Base-by-base conservation (phyloP, 2,888 invertebrate species). In the Volucella inanis region DNA sequence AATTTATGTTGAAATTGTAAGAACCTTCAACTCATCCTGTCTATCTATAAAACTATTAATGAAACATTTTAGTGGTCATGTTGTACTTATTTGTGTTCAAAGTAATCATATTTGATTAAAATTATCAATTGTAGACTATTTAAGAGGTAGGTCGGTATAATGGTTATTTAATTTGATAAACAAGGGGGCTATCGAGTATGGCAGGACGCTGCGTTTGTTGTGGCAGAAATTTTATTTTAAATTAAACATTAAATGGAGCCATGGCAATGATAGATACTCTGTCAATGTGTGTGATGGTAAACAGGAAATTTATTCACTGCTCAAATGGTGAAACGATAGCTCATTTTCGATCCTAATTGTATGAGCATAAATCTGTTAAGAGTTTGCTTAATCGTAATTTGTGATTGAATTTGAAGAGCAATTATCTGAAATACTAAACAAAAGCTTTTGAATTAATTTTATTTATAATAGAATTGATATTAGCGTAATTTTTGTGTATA, bases 291-390 rank as follows among this genome's bases (percentile, higher is more conserved):
- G 22, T 6, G 1, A 14, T 39, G 49, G 22, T 9, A 11, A 12
- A 52, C 70, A 47, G 39, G 65, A 71, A 45, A 82, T 76, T 82
- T 65, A 71, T 65, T 71, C 61, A 49, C 64, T 45, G 14, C 70
- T 75, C 65, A 81, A 76, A 59, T 65, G 45, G 62, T 50, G 22
- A 41, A 57, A 6, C 45, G 38, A 8, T 12, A 50, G 61, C 52
- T 67, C 67, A 39, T 54, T 77, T 64, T 49, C 43, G 55, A 52
- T 64, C 57, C 74, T 72, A 72, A 54, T 77, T 72, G 52, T 52
- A 65, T 68, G 22, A 43, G 57, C 65, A 65, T 54, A 62, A 77
- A 72, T 82, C 67, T 50, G 77, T 62, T 71, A 39, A 65, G 41
- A 14, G 22, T 65, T 43, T 59, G 18, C 68, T 71, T 83, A 10